Conservation (phyloP, 2,113 vertebrate species). For the Bufo bufo region DNA sequence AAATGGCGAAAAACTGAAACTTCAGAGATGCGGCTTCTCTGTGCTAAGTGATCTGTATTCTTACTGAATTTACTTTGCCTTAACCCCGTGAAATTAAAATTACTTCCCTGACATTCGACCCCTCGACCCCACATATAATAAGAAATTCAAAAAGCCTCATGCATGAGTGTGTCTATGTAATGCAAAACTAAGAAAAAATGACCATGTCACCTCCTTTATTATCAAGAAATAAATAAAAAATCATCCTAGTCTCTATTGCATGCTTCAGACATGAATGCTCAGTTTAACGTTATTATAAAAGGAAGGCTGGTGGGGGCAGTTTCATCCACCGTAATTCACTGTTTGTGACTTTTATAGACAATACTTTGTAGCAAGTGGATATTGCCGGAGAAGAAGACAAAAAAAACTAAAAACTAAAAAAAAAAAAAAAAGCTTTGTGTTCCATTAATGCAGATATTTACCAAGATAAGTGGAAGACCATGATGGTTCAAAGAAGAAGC, state of each 20-base stretch:
- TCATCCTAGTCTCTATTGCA: constrained; percentile 80
- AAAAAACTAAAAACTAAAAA: constrained; percentile 51
- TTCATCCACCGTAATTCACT: constrained; percentile 76
- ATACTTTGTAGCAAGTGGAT: constrained; percentile 79
- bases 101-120: constrained; percentile 92
- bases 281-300: constrained; percentile 81
- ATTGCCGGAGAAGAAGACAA: constrained; percentile 64
- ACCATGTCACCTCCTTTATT: constrained; percentile 89
- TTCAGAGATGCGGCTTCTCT: constrained; percentile 84
- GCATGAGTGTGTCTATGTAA: constrained; percentile 96
- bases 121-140: constrained; percentile 95
- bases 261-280: constrained; percentile 78
- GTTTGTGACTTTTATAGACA: constrained; percentile 81
- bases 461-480: constrained; percentile 71
- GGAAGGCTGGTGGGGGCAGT: constrained; percentile 71
- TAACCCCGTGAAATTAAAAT: constrained; percentile 99
- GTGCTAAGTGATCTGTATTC: constrained; percentile 99
- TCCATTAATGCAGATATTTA: constrained; percentile 83
- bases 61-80: constrained; percentile 96
- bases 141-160: constrained; percentile 97
- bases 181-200: constrained; percentile 86
- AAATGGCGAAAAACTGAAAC: constrained; percentile 85
- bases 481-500: constrained; percentile 64
- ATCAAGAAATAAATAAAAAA: constrained; percentile 72
- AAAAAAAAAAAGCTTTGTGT: constrained; percentile 67